Evolutionary conservation across 2,113 vertebrate genomes (phyloP).

Genomic region (Stercorarius parasiticus): DNA sequence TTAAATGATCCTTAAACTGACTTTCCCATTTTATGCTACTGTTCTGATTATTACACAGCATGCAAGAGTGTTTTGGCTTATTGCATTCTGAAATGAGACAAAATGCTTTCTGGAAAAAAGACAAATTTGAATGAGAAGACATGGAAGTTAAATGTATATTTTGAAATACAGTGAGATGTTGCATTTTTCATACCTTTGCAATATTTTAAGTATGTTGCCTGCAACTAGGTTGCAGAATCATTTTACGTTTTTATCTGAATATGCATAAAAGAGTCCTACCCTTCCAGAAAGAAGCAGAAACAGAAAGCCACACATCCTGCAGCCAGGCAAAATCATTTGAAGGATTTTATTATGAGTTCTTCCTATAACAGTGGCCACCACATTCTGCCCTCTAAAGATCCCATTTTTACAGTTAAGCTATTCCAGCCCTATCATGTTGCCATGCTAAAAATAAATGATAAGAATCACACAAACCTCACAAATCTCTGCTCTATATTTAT

Average conservation of each 20-base stretch:
- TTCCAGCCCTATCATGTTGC: not conserved
- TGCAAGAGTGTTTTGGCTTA: conserved; percentile 38
- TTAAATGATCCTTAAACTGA: conserved; percentile 41
- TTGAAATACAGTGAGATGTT: not conserved
- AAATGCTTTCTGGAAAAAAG: conserved; percentile 52
- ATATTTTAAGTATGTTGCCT: not conserved
- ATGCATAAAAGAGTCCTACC: not conserved
- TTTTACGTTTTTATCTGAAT: not conserved
- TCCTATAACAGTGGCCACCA: not conserved
- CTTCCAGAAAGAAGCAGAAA: not conserved
- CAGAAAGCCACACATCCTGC: not conserved
- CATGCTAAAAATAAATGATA: not conserved
- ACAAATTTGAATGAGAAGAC: conserved; percentile 34
- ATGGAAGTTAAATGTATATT: not conserved
- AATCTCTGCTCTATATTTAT: not conserved
- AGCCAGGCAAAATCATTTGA: not conserved
- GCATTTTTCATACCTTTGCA: not conserved
- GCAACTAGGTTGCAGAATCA: not conserved
- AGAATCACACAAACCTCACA: not conserved
- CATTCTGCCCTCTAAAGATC: not conserved
- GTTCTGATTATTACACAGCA: conserved; percentile 26
- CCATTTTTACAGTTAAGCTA: not conserved
- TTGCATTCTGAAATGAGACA: conserved; percentile 46
- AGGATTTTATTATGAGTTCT: not conserved
- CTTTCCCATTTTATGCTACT: conserved; percentile 33